Base-by-base conservation (phyloP, 37 sponge, comb jelly and placozoan genomes). In the Aplysina aerophoba region DNA sequence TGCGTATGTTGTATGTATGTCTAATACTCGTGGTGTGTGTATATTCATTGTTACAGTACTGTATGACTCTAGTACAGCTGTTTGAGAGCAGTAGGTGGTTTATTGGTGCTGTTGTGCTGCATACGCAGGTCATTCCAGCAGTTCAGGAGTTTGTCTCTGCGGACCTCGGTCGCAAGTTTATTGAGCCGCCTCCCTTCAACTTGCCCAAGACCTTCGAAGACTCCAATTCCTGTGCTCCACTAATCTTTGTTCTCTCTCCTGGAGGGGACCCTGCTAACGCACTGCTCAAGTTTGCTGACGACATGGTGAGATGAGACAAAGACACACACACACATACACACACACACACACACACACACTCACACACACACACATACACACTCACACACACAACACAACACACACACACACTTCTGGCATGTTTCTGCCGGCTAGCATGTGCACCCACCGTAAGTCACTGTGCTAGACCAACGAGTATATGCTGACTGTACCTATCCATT, bases 131-230 rank as follows among this genome's bases (percentile, higher is more conserved):
- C 5, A 78, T 97, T 30, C 99, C 99, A 40, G 95, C 88, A 27
- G 86, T 97, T 3, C 99, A 97, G 68, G 94, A 96, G 85, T 99
- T 99, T 89, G 94, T 99, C 15, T 85, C 83, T 36, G 91, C 75
- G 20, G 95, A 97, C 64, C 80, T 95, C 1, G 92, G 91, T 64
- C 71, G 81, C 31, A 71, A 88, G 64, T 99, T 88, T 74, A 94
- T 99, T 34, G 99, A 99, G 81, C 97, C 99, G 0, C 99, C 99
- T 53, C 99, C 99, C 1, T 99, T 99, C 85, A 93, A 99, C 85
- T 88, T 99, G 19, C 87, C 94, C 53, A 91, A 91, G 71, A 89
- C 99, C 8, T 99, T 96, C 81, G 88, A 54, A 59, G 99, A 99
- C 85, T 99, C 99, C n/a, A 90, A 94, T 87, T 88, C 88, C 82